Percentiles rank a stretch among this genome's conserved stretches.
Evolutionary conservation across 2,113 vertebrate genomes (phyloP).

Genomic region (Macquaria australasica): DNA sequence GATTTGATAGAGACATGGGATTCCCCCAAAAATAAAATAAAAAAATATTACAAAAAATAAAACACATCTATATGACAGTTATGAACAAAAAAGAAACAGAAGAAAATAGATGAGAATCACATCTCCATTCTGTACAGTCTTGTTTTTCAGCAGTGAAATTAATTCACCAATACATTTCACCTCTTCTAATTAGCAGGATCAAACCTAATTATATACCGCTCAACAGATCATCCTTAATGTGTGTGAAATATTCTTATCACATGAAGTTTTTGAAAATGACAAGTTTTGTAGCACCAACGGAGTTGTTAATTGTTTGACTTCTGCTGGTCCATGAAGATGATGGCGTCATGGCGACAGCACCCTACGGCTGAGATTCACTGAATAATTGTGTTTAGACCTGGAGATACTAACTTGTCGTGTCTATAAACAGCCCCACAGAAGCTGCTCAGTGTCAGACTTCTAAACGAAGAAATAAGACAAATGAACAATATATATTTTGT

Average conservation of each 20-base stretch:
- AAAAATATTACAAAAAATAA: too few relatives aligned
- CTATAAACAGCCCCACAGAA: neutral
- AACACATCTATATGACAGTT: neutral
- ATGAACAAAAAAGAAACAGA: too few relatives aligned
- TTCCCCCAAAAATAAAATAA: too few relatives aligned
- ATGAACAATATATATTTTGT: neutral
- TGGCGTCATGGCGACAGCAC: neutral
- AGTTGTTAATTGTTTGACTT: neutral
- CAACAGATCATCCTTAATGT: neutral
- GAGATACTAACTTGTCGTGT: neutral
- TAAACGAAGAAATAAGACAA: neutral
- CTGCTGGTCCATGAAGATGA: neutral
- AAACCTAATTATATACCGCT: neutral
- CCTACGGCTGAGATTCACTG: neutral
- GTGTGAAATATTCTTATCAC: neutral
- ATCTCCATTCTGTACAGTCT: too few relatives aligned
- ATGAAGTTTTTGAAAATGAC: too few relatives aligned
- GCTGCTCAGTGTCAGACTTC: neutral
- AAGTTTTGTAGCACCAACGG: neutral
- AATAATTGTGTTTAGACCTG: neutral
- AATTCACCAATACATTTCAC: too few relatives aligned
- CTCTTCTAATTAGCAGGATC: neutral
- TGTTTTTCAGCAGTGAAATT: too few relatives aligned
- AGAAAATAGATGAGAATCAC: too few relatives aligned
- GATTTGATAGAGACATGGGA: too few relatives aligned